phyloP scores from a whole-genome alignment of 2,888 invertebrate genomes.

The Sarcophaga subvicina region DNA sequence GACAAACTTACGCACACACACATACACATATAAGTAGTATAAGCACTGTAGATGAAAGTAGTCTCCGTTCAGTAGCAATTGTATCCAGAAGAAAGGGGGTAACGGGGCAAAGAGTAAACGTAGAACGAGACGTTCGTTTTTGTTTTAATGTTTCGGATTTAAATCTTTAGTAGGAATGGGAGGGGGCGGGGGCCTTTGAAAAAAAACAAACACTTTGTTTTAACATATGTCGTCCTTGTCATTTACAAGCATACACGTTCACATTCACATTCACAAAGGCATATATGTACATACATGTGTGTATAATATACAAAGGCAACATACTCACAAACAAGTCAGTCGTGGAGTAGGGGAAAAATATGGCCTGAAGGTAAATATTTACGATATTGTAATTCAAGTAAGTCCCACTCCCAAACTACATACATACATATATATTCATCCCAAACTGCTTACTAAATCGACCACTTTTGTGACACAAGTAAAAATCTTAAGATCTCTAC shows the following conservation, averaged over 20 bases:
- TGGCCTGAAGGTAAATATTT: conserved; percentile 57
- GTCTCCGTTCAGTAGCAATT: background rate
- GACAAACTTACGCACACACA: background rate
- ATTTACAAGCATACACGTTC: conserved; percentile 64
- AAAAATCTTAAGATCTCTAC: conserved; percentile 54
- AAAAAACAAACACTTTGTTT: conserved; percentile 62
- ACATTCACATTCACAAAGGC: conserved; percentile 38
- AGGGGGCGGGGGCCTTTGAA: conserved; percentile 26
- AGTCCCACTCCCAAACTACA: conserved; percentile 9
- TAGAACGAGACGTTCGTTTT: background rate
- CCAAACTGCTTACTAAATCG: background rate
- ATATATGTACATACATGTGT: conserved; percentile 1
- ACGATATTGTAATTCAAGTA: conserved; percentile 12
- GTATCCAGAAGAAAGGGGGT: background rate
- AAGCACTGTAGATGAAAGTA: conserved; percentile 3
- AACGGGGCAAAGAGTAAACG: background rate
- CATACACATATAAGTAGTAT: background rate
- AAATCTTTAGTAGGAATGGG: conserved; percentile 14
- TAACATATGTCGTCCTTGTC: conserved; percentile 69
- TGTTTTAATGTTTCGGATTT: background rate
- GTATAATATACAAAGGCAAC: background rate
- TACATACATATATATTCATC: background rate
- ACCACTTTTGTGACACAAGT: conserved; percentile 24
- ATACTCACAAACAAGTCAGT: background rate
- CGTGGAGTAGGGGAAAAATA: background rate